Evolutionary conservation across 2,113 vertebrate species (phyloP).

Genomic region (Butorides virescens): DNA sequence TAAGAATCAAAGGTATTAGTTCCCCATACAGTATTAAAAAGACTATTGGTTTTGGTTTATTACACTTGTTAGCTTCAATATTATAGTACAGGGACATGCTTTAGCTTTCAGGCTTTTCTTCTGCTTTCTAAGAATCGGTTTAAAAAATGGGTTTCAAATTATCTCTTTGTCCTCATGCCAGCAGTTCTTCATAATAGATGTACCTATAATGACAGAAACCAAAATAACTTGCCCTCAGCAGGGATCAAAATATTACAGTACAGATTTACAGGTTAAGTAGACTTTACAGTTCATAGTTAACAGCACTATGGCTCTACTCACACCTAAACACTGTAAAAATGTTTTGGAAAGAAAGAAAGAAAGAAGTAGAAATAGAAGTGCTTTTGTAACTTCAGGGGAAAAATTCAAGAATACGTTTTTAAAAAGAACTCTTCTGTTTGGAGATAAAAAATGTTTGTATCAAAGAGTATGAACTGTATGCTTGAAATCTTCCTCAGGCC

Average conservation of each 20-base stretch:
- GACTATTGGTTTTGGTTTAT: neutral
- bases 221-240: neutral
- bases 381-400: neutral
- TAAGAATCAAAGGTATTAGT: slow-evolving; percentile 16
- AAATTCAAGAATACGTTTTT: neutral
- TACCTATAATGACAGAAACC: neutral
- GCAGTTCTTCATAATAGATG: neutral
- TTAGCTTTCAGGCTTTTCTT: neutral
- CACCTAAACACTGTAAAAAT: neutral
- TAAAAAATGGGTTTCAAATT: neutral
- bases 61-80: neutral
- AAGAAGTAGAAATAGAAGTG: neutral
- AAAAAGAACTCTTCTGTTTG: neutral
- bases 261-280: neutral
- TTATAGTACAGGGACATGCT: neutral
- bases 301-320: neutral
- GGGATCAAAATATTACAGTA: neutral
- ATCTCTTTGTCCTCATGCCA: neutral
- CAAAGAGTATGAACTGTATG: neutral
- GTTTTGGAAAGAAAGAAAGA: neutral
- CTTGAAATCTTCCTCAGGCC: neutral
- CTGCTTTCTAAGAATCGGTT: neutral
- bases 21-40: neutral
- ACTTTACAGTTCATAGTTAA: neutral
- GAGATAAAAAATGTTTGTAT: neutral